phyloP scores from a whole-genome alignment of 2,797 vertebrate genomes.

The Sparus aurata region DNA sequence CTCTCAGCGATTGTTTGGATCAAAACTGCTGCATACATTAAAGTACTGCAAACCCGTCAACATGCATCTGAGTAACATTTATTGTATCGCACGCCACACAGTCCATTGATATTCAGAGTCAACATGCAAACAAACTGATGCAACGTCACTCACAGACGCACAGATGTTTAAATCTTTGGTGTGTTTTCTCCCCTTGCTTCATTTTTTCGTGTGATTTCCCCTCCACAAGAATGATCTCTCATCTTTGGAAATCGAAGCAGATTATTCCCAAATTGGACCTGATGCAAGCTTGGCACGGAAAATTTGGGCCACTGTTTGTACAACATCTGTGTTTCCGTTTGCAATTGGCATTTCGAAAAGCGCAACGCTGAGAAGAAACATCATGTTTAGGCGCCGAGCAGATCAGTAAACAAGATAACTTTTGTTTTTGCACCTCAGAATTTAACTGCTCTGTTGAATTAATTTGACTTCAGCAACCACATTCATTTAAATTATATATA shows the following conservation, averaged over 20 bases:
- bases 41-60: background rate
- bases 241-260: slow-evolving; percentile 26
- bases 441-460: background rate
- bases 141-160: background rate
- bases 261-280: slow-evolving; percentile 19
- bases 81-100: background rate
- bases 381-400: background rate
- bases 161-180: background rate
- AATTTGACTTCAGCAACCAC: background rate
- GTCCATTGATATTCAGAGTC: background rate
- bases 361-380: background rate
- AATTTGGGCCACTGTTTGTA: slow-evolving; percentile 2
- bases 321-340: slow-evolving; percentile 15
- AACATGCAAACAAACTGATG: background rate
- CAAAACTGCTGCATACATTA: slow-evolving; percentile 25
- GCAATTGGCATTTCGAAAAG: background rate
- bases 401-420: background rate
- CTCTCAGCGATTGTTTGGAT: slow-evolving; percentile 2
- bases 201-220: background rate
- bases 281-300: background rate
- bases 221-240: slow-evolving; percentile 1
- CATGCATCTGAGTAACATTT: background rate
- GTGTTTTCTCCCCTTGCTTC: background rate
- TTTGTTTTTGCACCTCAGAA: background rate
- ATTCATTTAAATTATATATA: background rate